These are phyloP conservation scores for Gastrophryne carolinensis DNA, from an alignment of 2,797 vertebrate genomes.

Conservation along the genomic window DNA sequence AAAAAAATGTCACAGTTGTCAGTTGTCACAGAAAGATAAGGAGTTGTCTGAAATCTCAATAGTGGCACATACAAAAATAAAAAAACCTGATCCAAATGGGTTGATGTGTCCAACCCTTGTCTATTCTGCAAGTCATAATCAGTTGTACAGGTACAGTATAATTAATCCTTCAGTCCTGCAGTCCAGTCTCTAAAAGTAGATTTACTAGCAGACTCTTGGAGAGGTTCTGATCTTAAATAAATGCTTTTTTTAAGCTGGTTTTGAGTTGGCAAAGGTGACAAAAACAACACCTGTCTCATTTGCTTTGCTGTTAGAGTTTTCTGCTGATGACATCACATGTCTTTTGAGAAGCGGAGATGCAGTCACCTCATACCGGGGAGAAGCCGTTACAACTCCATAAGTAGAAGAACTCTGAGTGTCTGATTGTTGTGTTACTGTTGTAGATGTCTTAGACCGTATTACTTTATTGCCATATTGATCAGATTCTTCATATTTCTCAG, in stretches of 20 bases:
- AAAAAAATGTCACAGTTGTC: too few species aligned
- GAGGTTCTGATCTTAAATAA: not conserved
- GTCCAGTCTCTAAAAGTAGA: too few species aligned
- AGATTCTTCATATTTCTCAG: constrained; percentile 77
- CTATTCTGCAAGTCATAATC: too few species aligned
- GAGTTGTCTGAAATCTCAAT: too few species aligned
- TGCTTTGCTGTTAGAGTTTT: constrained; percentile 54
- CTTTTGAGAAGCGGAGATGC: constrained; percentile 67
- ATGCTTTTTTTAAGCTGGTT: constrained; percentile 59
- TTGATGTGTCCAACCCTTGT: too few species aligned
- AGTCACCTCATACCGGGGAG: constrained; percentile 64
- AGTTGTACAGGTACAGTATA: too few species aligned
- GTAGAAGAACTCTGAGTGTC: constrained; percentile 66
- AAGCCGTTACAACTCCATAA: constrained; percentile 58
- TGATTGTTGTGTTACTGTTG: constrained; percentile 74
- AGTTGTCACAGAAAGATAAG: too few species aligned
- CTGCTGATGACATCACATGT: constrained; percentile 62
- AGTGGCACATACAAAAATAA: too few species aligned
- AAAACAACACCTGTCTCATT: constrained; percentile 65
- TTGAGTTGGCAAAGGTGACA: constrained; percentile 64
- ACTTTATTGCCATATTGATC: constrained; percentile 75
- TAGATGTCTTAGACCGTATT: constrained; percentile 74
- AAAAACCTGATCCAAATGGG: too few species aligned
- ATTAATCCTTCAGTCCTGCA: too few species aligned
- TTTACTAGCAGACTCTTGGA: too few species aligned